phyloP scores from a whole-genome alignment of 2,888 invertebrate genomes.

The Tipula unca region DNA sequence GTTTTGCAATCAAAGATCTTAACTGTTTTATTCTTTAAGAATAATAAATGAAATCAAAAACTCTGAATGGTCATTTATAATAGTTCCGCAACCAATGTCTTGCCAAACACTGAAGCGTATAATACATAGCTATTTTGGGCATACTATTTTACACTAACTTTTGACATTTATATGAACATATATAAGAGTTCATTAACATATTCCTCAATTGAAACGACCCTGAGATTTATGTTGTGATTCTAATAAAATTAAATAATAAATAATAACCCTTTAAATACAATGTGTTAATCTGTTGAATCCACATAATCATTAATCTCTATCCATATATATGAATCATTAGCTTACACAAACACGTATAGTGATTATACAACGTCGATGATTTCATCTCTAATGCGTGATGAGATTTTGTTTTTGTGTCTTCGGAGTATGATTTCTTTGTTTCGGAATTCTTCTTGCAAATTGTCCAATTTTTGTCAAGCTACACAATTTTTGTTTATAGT shows the following conservation, averaged over 20 bases:
- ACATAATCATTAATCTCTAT: background rate
- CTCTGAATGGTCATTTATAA: too few species aligned
- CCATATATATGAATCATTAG: background rate
- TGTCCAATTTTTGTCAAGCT: background rate
- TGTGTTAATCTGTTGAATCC: background rate
- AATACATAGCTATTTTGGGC: background rate
- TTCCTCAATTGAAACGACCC: background rate
- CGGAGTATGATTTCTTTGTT: background rate
- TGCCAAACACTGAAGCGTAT: background rate
- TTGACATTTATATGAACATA: background rate
- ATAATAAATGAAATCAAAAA: too few species aligned
- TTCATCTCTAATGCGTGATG: background rate
- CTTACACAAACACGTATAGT: background rate
- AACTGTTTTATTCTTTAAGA: too few species aligned
- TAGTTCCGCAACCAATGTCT: background rate
- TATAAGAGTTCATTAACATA: background rate
- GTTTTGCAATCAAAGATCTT: too few species aligned
- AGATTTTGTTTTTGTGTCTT: background rate
- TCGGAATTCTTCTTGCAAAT: background rate
- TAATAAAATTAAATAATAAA: background rate
- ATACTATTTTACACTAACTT: background rate
- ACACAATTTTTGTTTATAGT: background rate
- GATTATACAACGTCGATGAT: background rate
- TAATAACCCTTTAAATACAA: background rate
- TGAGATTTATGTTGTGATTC: background rate